These are phyloP conservation scores for Otolemur crassicaudatus DNA, from an alignment of 2,797 vertebrate species.

Conservation along the genomic window DNA sequence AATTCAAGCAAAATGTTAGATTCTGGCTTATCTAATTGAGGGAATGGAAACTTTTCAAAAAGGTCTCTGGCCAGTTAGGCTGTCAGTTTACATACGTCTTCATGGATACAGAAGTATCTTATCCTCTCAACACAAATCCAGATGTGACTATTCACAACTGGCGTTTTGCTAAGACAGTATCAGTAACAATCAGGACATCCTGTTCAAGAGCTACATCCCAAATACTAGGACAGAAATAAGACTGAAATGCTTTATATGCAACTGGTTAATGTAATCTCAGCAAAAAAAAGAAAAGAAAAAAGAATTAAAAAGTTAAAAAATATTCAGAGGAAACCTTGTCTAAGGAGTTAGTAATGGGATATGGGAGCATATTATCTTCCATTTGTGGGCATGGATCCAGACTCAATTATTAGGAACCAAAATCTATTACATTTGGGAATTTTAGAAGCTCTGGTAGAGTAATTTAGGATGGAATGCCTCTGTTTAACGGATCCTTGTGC, in stretches of 20 bases:
- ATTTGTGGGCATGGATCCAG: slow-evolving; percentile 65
- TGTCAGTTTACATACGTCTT: background rate
- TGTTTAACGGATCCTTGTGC: slow-evolving; percentile 58
- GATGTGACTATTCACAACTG: background rate
- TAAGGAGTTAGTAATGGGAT: slow-evolving; percentile 79
- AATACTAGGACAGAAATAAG: background rate
- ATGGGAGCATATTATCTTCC: slow-evolving; percentile 65
- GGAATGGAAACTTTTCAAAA: slow-evolving; percentile 31
- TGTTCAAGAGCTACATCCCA: background rate
- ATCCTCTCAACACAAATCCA: background rate
- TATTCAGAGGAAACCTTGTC: slow-evolving; percentile 63
- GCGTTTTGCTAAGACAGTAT: slow-evolving; percentile 17
- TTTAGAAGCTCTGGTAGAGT: slow-evolving; percentile 64
- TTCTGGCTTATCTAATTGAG: background rate
- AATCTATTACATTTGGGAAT: slow-evolving; percentile 74
- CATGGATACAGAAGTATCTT: background rate
- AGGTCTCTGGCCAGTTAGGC: background rate
- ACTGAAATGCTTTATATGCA: background rate
- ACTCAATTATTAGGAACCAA: slow-evolving; percentile 72
- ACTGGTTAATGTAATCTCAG: slow-evolving; percentile 48
- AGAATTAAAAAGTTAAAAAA: slow-evolving; percentile 48
- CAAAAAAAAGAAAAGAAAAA: slow-evolving; percentile 23
- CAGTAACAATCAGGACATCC: background rate
- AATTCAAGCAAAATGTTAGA: background rate
- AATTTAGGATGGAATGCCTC: slow-evolving; percentile 63